Evolutionary conservation across 1,140 invertebrate genomes (phyloP).

Genomic region (Lysiphlebus fabarum): DNA sequence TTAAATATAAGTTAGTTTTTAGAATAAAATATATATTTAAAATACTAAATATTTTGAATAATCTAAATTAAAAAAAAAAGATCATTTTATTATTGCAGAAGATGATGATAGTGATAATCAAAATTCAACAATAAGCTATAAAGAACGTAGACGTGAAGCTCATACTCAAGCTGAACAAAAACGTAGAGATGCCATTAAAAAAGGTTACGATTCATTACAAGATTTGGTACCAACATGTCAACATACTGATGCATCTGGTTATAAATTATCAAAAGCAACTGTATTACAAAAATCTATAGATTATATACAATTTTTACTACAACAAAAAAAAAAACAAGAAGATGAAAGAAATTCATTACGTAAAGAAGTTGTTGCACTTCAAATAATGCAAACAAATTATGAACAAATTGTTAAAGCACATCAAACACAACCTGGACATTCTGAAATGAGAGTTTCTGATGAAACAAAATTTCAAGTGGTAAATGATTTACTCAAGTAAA

Average conservation of each 20-base stretch:
- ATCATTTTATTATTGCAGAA: conserved; percentile 56
- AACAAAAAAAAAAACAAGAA: conserved; percentile 91
- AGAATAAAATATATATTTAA: too few relatives aligned
- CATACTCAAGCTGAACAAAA: conserved; percentile 98
- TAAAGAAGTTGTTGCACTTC: conserved; percentile 90
- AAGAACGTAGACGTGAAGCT: conserved; percentile 88
- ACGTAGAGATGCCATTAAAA: conserved; percentile 93
- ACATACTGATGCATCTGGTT: conserved; percentile 75
- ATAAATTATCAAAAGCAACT: conserved; percentile 95
- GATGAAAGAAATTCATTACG: conserved; percentile 87
- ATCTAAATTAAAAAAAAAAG: conserved; percentile 1
- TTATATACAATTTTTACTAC: conserved; percentile 85
- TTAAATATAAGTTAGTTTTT: too few relatives aligned
- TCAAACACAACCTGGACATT: conserved; percentile 84
- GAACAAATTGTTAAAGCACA: conserved; percentile 95
- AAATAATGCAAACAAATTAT: conserved; percentile 92
- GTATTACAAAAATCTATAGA: conserved; percentile 90
- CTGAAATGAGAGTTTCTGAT: conserved; percentile 84
- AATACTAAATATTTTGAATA: conserved; percentile 1
- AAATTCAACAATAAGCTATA: conserved; percentile 79
- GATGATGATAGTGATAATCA: conserved; percentile 88
- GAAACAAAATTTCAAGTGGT: conserved; percentile 96
- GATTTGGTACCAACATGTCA: conserved; percentile 91
- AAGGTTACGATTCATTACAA: conserved; percentile 88
- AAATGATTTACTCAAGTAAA: conserved; percentile 36